Evolutionary conservation across 2,113 vertebrate species (phyloP).

Genomic region (Carollia perspicillata): DNA sequence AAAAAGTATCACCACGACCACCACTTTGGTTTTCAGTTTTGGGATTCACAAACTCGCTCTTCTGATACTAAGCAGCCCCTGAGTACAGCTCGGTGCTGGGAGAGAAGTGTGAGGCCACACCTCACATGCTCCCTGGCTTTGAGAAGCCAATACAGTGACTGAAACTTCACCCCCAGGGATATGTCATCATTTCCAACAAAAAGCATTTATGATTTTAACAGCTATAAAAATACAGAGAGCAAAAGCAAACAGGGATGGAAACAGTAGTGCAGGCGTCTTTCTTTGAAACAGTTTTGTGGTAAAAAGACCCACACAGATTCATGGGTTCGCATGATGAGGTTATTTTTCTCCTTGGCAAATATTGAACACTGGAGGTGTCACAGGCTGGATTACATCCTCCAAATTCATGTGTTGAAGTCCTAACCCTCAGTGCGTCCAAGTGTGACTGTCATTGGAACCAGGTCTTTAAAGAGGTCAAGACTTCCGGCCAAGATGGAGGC

Average conservation of each 20-base stretch:
- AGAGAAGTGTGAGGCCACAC: background rate
- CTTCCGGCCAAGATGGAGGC: no score
- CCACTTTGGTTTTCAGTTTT: background rate
- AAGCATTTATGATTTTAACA: background rate
- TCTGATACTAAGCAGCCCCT: background rate
- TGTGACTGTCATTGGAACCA: background rate
- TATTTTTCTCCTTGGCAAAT: background rate
- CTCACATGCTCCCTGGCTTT: background rate
- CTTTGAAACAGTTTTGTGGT: background rate
- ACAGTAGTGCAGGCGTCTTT: background rate
- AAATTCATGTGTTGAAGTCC: background rate
- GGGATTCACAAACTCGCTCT: background rate
- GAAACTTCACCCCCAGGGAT: background rate
- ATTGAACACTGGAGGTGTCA: background rate
- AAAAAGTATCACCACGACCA: background rate
- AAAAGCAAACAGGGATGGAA: background rate
- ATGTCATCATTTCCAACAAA: conserved; percentile 1
- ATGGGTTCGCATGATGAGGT: background rate
- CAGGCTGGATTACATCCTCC: background rate
- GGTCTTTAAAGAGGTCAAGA: background rate
- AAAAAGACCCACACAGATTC: background rate
- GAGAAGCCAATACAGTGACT: background rate
- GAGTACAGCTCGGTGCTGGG: background rate
- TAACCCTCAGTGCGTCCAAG: background rate
- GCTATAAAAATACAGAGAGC: background rate